These are phyloP conservation scores for Drosophila neocordata DNA, from an alignment of 1,140 invertebrate species.

Conservation along the genomic window DNA sequence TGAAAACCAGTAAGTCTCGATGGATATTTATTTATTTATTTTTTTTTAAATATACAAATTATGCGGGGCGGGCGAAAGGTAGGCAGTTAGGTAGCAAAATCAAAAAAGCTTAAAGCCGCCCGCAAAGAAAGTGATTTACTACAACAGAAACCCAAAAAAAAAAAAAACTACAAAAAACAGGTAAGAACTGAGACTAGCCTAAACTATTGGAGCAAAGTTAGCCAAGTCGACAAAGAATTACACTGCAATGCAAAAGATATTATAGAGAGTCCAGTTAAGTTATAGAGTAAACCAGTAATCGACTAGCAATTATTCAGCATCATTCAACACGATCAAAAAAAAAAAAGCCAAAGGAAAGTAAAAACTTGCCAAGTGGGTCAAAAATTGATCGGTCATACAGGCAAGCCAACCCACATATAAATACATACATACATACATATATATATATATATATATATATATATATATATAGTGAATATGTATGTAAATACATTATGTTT, in stretches of 20 bases:
- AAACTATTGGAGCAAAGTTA: background rate
- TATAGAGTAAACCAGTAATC: conserved; percentile 2
- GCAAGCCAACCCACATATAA: too few species aligned
- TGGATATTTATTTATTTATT: conserved; percentile 49
- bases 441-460: conserved; percentile 9
- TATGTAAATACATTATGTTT: conserved; percentile 16
- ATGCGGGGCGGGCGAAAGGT: conserved; percentile 67
- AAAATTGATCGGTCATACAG: conserved; percentile 61
- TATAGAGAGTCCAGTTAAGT: background rate
- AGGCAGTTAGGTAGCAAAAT: too few species aligned
- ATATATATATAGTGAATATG: conserved; percentile 5
- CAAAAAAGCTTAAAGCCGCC: conserved; percentile 30
- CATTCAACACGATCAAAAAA: conserved; percentile 34
- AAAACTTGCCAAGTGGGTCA: conserved; percentile 76
- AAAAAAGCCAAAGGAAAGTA: conserved; percentile 74
- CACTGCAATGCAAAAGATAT: background rate
- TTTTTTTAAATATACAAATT: conserved; percentile 67
- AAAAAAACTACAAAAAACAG: conserved; percentile 25
- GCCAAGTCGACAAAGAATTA: conserved; percentile 3
- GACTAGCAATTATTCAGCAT: conserved; percentile 16
- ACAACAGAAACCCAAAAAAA: conserved; percentile 8
- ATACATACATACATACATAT: conserved; percentile 10
- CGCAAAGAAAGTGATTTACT: conserved; percentile 67
- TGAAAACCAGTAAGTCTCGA: conserved; percentile 62
- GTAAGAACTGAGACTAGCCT: conserved; percentile 26